Conservation (phyloP, 2,113 vertebrate genomes). For the Sebastes schlegelii region DNA sequence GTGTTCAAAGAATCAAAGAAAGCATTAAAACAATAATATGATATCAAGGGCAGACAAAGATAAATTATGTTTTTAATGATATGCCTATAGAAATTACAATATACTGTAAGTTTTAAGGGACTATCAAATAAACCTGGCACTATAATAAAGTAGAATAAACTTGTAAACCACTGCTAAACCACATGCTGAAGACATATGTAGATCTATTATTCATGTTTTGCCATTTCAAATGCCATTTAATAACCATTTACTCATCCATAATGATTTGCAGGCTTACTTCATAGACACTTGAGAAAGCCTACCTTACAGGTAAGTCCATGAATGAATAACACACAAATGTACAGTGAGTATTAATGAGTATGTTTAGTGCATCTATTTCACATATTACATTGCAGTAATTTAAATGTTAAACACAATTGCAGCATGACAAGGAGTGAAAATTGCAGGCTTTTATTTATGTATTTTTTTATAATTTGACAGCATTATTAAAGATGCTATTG, state of each 20-base stretch:
- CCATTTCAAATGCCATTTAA: neutral
- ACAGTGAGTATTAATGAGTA: neutral
- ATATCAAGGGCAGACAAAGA: no score
- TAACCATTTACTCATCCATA: neutral
- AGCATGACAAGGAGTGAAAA: neutral
- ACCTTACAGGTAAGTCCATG: neutral
- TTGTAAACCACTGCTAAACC: neutral
- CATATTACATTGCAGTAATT: no score
- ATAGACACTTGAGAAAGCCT: neutral
- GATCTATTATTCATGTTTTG: neutral
- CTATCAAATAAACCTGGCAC: neutral
- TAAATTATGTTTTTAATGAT: no score
- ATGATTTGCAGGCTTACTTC: neutral
- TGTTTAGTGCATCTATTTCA: neutral
- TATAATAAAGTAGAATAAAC: neutral
- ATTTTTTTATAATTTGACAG: neutral
- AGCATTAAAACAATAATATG: no score
- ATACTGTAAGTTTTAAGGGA: neutral
- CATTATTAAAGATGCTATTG: no score
- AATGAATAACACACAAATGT: neutral
- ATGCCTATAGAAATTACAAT: no score
- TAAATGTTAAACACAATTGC: neutral
- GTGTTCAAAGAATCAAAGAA: no score
- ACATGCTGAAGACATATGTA: neutral
- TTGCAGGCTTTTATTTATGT: neutral